These are phyloP conservation scores for Caenorhabditis elegans DNA, from an alignment of 1,140 invertebrate species.

Conservation along the genomic window WBcel235 BX284604.4:3154501-3155000, in stretches of 20 bases:
- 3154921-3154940: neutral
- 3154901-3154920: neutral
- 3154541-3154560: conserved; percentile 10
- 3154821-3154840: neutral
- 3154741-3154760: neutral
- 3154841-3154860: neutral
- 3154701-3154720: neutral
- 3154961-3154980: neutral
- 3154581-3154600: neutral
- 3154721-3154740: neutral
- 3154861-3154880: neutral
- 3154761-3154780: neutral
- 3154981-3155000: neutral
- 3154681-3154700: neutral
- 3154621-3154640: neutral
- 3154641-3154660: neutral
- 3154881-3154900: neutral
- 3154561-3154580: neutral
- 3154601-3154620: neutral
- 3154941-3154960: neutral
- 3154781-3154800: too few species aligned
- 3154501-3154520: too few species aligned
- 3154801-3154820: neutral
- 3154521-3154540: too few species aligned
- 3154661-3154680: neutral